These are phyloP conservation scores for Acleris holmiana DNA, from an alignment of 2,888 invertebrate genomes.

Conservation along the genomic window DNA sequence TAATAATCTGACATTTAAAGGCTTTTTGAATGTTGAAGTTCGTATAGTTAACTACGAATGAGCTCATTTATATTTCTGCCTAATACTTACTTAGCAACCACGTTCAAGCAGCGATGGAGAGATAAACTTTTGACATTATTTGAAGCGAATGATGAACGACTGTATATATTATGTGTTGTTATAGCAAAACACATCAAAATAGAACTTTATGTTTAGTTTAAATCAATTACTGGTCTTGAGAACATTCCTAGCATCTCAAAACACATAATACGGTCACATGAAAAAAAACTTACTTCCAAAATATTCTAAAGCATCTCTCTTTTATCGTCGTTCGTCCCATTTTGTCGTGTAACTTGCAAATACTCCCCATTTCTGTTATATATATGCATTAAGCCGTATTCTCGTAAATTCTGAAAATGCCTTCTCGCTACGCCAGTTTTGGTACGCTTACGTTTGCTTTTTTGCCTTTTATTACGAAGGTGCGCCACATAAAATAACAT, in stretches of 20 bases:
- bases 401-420: slow-evolving; percentile 64
- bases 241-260: slow-evolving; percentile 36
- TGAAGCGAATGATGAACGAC: not conserved
- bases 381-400: slow-evolving; percentile 61
- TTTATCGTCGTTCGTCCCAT: slow-evolving; percentile 55
- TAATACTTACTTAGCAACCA: slow-evolving; percentile 2
- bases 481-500: slow-evolving; percentile 47
- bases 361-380: slow-evolving; percentile 54
- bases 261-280: slow-evolving; percentile 31
- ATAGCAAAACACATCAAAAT: not conserved
- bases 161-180: not conserved
- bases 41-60: slow-evolving; percentile 28
- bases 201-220: not conserved
- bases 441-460: slow-evolving; percentile 39
- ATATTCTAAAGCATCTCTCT: slow-evolving; percentile 53
- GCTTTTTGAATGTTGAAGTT: slow-evolving; percentile 26
- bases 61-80: slow-evolving; percentile 22
- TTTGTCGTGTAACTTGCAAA: slow-evolving; percentile 55
- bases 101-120: not conserved
- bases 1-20: slow-evolving; percentile 28
- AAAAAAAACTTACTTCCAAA: slow-evolving; percentile 42
- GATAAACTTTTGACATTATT: not conserved
- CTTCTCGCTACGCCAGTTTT: slow-evolving; percentile 55
- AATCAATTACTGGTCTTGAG: slow-evolving; percentile 20
- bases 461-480: slow-evolving; percentile 36